phyloP scores from a whole-genome alignment of 2,113 vertebrate genomes.

The Oreochromis aureus region DNA sequence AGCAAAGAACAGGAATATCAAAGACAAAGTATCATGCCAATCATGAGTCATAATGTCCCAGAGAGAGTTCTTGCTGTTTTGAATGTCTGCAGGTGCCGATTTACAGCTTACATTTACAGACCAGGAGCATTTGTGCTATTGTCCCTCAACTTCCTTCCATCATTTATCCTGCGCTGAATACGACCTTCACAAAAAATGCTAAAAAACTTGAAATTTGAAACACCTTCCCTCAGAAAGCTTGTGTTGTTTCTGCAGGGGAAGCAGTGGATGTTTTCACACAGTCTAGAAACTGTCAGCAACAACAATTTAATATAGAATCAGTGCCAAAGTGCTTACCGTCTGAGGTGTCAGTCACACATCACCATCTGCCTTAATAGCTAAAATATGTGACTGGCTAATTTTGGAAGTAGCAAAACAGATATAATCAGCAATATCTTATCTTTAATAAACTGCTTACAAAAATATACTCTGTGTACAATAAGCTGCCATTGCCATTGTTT shows the following conservation, averaged over 20 bases:
- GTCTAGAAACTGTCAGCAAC: neutral
- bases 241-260: neutral
- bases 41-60: neutral
- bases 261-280: slow-evolving; percentile 19
- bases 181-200: neutral
- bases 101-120: neutral
- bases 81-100: neutral
- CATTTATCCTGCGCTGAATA: neutral
- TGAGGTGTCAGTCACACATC: neutral
- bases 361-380: neutral
- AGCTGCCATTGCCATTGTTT: neutral
- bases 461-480: neutral
- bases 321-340: neutral
- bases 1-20: neutral
- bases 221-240: neutral
- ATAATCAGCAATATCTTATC: neutral
- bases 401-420: neutral
- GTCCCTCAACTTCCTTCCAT: neutral
- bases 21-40: neutral
- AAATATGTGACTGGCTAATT: neutral
- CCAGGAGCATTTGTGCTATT: neutral
- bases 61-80: neutral
- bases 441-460: neutral
- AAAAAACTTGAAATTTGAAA: slow-evolving; percentile 5
- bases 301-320: neutral